Percentiles rank a stretch among this genome's conserved stretches.
These are phyloP conservation scores for Trinectes maculatus DNA, from an alignment of 2,113 vertebrate genomes.

Conservation along the genomic window DNA sequence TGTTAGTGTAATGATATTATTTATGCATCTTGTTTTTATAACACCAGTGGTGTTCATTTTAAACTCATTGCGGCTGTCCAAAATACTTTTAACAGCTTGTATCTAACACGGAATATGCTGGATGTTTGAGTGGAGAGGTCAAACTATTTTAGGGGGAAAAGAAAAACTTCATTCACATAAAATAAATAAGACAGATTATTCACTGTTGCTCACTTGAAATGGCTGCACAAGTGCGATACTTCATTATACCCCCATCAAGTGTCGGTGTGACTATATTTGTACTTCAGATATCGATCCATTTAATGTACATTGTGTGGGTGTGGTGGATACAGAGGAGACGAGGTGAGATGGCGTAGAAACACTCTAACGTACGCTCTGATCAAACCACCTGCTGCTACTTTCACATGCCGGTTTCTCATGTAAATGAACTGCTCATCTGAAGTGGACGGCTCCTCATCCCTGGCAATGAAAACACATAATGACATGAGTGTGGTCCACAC, in stretches of 20 bases:
- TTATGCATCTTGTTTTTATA: too few species aligned
- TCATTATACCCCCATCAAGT: neutral
- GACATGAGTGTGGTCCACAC: slow-evolving; percentile 11
- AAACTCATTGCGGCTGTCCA: too few species aligned
- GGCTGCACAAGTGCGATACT: too few species aligned
- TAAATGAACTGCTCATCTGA: slow-evolving; percentile 61
- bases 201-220: neutral
- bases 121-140: neutral
- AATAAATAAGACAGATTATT: neutral
- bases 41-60: too few species aligned
- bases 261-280: neutral
- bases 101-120: neutral
- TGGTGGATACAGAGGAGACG: slow-evolving; percentile 8
- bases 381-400: slow-evolving; percentile 28
- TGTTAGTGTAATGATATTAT: too few species aligned
- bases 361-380: slow-evolving; percentile 12
- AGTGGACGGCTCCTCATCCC: slow-evolving; percentile 32
- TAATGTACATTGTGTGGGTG: slow-evolving; percentile 16
- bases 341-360: neutral
- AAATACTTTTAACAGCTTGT: neutral
- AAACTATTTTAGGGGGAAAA: neutral
- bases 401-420: slow-evolving; percentile 52
- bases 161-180: neutral
- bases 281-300: slow-evolving; percentile 21
- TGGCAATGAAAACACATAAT: slow-evolving; percentile 39